Base-by-base conservation (phyloP, 2,888 invertebrate genomes). In the Cheilosia scutellata region DNA sequence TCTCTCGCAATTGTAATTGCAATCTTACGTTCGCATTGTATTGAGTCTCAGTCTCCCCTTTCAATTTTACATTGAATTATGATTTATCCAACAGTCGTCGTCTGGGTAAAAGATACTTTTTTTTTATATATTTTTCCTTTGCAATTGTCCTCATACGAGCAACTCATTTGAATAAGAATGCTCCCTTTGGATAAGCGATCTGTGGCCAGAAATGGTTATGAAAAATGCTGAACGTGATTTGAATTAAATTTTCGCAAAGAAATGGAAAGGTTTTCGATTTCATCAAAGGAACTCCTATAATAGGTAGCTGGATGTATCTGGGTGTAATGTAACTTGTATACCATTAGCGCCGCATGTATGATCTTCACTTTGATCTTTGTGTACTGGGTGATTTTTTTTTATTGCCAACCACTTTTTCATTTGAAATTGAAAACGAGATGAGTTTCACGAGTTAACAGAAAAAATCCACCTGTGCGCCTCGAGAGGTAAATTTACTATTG, bases 381-480 rank as follows among this genome's bases (percentile, higher is more conserved):
- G 57, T 11, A 40, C 44, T 77, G 78, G 66, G 66, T 78, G 60
- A 44, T 72, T 72, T 40, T 33, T 49, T 71, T 62, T 47, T 27
- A 25, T 42, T 1, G n/a, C 2, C 7, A 5, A 6, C 6, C 13
- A 40, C 40, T 53, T 20, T 74, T 70, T 53, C 29, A 65, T 65
- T 62, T 79, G 57, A 72, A 86, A 72, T 86, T 82, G 86, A 86
- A 86, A 86, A 86, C 71, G 66, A 76, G 84, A 86, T 86, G 76
- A 82, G 76, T 76, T 82, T 76, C 42, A 82, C 51, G 72, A 63
- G 58, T 27, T 29, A 20, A 29, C 11, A n/a, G 37, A 9, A 16
- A 31, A 60, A 66, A 58, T 33, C 44, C 86, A 86, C 82, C 86
- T 86, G 86, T 86, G 66, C 51, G 65, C 63, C 63, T 53, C 60